Base-by-base conservation (phyloP, 2,113 vertebrate species). In the Corythornis vintsioides region DNA sequence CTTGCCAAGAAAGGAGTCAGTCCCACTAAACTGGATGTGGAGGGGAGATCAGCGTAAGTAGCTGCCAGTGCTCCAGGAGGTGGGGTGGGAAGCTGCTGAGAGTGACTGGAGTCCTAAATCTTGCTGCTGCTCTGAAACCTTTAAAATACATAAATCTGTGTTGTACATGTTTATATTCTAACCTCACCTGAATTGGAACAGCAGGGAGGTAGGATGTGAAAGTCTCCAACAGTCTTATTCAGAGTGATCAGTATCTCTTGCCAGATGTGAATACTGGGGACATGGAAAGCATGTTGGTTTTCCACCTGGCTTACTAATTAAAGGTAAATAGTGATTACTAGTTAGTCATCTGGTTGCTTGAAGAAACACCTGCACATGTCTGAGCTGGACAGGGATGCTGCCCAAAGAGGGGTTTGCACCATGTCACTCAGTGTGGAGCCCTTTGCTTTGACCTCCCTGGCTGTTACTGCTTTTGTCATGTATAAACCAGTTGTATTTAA, bases 31-130 rank as follows among this genome's bases (percentile, higher is more conserved):
- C 97, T 99, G 14, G 99, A 99, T 25, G 97, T 99, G 88, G 99
- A 99, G 90, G 99, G 99, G 38, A 98, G 98, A 91, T 99, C 99
- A 15, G 99, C 98, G 99, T 99, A 93, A 99, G 99, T 99, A 94
- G 65, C 38, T 10, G 2, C 29, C 40, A 4, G 4, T 24, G 15
- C n/a, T n/a, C 6, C 6, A 10, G 2, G 7, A 9, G 0, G 1
- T 22, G 4, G 17, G 11, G 3, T 19, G 60, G 74, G 59, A 5
- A 48, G 24, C 15, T 48, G 2, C 35, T 69, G 59, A 1, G 18
- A 24, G 9, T 7, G 3, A 0, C 22, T 72, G 7, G 12, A 0
- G 57, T 42, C 56, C 76, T 15, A 5, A 47, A 15, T n/a, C 26
- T 43, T 38, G 19, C 35, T 82, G 71, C 81, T 92, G 59, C 84